These are phyloP conservation scores for Agrypnus murinus DNA, from an alignment of 2,888 invertebrate species.

Conservation along the genomic window DNA sequence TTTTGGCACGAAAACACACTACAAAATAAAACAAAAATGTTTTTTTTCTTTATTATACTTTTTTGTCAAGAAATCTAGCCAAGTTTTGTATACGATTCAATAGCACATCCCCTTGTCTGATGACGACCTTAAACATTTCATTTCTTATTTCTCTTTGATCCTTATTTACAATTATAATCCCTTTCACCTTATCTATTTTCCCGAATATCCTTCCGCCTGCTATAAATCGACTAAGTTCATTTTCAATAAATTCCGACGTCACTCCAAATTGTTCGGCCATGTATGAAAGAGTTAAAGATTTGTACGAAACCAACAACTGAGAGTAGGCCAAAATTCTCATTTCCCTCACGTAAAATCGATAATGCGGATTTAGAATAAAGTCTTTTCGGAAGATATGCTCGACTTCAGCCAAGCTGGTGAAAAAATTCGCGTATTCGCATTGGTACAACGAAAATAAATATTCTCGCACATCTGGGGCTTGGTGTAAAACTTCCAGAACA, in stretches of 20 bases:
- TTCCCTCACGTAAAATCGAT: slow-evolving; percentile 80
- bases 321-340: slow-evolving; percentile 83
- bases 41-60: too few relatives aligned
- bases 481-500: slow-evolving; percentile 87
- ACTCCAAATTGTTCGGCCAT: slow-evolving; percentile 84
- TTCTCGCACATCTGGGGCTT: slow-evolving; percentile 78
- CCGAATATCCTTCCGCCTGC: slow-evolving; percentile 80
- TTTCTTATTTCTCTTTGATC: slow-evolving; percentile 59
- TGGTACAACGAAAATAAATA: slow-evolving; percentile 78
- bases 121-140: slow-evolving; percentile 77
- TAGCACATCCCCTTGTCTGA: slow-evolving; percentile 82
- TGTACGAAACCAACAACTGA: slow-evolving; percentile 82
- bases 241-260: slow-evolving; percentile 79
- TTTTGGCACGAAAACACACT: too few relatives aligned
- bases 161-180: slow-evolving; percentile 75
- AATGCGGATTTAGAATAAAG: slow-evolving; percentile 79
- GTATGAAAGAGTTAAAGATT: slow-evolving; percentile 78
- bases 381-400: slow-evolving; percentile 75
- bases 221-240: slow-evolving; percentile 74
- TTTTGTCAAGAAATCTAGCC: slow-evolving; percentile 78
- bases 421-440: slow-evolving; percentile 81
- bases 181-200: slow-evolving; percentile 81
- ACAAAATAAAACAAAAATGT: too few relatives aligned
- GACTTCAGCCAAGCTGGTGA: slow-evolving; percentile 70
- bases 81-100: slow-evolving; percentile 83